phyloP scores from a whole-genome alignment of 2,113 vertebrate genomes.

The Phyllopteryx taeniolatus region DNA sequence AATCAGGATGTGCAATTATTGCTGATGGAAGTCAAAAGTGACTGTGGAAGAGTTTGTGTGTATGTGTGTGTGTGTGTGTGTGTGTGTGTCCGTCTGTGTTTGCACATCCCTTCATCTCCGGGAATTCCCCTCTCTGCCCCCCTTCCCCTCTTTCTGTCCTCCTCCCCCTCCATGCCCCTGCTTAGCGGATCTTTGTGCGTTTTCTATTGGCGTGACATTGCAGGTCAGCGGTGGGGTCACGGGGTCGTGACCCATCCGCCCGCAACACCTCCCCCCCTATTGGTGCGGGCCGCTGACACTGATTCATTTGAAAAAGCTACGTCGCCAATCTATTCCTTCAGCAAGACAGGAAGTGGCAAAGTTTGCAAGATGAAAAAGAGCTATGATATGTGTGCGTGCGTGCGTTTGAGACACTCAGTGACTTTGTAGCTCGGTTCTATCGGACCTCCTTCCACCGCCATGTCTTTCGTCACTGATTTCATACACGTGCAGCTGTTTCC shows the following conservation, averaged over 20 bases:
- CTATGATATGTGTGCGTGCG: slow-evolving; percentile 9
- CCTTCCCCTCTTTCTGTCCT: slow-evolving; percentile 17
- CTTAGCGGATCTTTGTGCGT: slow-evolving; percentile 45
- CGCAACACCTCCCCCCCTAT: slow-evolving; percentile 23
- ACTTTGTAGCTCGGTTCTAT: slow-evolving; percentile 39
- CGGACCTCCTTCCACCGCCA: slow-evolving; percentile 44
- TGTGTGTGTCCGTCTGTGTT: slow-evolving; percentile 35
- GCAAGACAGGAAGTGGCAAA: background rate
- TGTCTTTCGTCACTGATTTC: slow-evolving; percentile 47
- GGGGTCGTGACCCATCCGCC: slow-evolving; percentile 37
- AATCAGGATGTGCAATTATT: slow-evolving; percentile 19
- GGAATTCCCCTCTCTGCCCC: slow-evolving; percentile 61
- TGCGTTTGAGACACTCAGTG: slow-evolving; percentile 15
- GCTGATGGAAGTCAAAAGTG: slow-evolving; percentile 22
- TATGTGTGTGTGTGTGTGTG: slow-evolving; percentile 21
- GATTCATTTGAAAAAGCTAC: background rate
- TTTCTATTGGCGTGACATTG: slow-evolving; percentile 46
- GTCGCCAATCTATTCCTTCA: background rate
- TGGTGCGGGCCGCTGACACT: slow-evolving; percentile 8
- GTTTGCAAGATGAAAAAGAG: slow-evolving; percentile 9
- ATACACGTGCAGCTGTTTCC: slow-evolving; percentile 70
- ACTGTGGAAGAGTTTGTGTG: slow-evolving; percentile 7
- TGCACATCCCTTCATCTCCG: slow-evolving; percentile 48
- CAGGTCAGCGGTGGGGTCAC: slow-evolving; percentile 47
- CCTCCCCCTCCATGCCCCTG: slow-evolving; percentile 19